phyloP scores from a whole-genome alignment of 2,888 invertebrate species.

The Platycheirus rosarum region DNA sequence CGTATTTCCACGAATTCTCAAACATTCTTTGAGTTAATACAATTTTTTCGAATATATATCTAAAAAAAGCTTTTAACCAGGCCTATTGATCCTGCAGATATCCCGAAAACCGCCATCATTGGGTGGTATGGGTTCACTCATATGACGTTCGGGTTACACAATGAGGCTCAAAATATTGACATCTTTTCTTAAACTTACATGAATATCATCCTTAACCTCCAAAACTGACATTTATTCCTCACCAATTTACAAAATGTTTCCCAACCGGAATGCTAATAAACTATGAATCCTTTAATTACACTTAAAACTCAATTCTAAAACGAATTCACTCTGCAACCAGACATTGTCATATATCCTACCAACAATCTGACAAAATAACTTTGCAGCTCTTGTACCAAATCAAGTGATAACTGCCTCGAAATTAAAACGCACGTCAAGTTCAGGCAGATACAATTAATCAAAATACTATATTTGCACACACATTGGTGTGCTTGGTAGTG shows the following conservation, averaged over 20 bases:
- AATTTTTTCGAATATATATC: no score
- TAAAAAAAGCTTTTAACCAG: no score
- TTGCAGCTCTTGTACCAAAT: conserved; percentile 64
- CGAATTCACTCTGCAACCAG: not conserved
- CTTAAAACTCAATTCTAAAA: conserved; percentile 26
- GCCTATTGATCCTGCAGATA: no score
- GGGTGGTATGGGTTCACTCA: no score
- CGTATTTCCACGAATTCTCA: no score
- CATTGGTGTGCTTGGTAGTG: conserved; percentile 4
- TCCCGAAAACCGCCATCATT: no score
- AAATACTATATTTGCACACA: conserved; percentile 59
- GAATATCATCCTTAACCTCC: not conserved
- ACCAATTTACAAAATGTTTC: not conserved
- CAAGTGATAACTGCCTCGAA: conserved; percentile 75
- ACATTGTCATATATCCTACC: not conserved
- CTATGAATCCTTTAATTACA: conserved; percentile 58
- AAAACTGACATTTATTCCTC: not conserved
- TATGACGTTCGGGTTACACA: no score
- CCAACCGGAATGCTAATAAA: conserved; percentile 44
- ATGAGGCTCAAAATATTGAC: no score
- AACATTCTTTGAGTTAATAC: no score
- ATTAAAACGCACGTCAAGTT: conserved; percentile 75
- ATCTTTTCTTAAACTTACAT: no score
- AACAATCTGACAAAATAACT: conserved; percentile 62
- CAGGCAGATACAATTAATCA: conserved; percentile 74